Percentiles rank a stretch among this genome's conserved stretches.
These are phyloP conservation scores for Volucella inflata DNA, from an alignment of 2,888 invertebrate species.

Conservation along the genomic window DNA sequence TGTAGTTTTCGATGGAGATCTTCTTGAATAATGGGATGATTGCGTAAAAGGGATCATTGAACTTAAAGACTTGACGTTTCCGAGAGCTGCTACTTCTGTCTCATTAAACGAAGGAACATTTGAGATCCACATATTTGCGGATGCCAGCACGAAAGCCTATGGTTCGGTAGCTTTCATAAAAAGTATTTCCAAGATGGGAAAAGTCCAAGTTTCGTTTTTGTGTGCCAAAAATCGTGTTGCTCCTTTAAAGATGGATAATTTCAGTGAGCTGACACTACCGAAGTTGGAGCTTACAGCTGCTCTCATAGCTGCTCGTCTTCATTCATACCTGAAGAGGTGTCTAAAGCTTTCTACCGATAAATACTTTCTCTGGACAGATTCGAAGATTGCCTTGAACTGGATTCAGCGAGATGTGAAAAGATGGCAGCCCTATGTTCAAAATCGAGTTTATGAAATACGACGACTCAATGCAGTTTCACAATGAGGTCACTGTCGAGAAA, in stretches of 20 bases:
- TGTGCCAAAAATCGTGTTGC: constrained; percentile 22
- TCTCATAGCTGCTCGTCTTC: constrained; percentile 11
- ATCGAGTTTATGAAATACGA: constrained; percentile 21
- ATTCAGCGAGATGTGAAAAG: constrained; percentile 9
- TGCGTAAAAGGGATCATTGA: too few relatives aligned
- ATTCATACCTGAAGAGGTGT: background rate
- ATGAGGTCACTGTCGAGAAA: constrained; percentile 25
- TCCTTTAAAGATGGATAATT: background rate
- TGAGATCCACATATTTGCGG: constrained; percentile 20
- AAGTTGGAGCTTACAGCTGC: constrained; percentile 38
- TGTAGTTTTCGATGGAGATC: too few relatives aligned
- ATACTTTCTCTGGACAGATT: constrained; percentile 18
- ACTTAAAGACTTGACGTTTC: too few relatives aligned
- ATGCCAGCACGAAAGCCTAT: constrained; percentile 17
- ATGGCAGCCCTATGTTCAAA: constrained; percentile 36
- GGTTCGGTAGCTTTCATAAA: background rate
- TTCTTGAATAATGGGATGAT: too few relatives aligned
- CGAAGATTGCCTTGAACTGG: constrained; percentile 12
- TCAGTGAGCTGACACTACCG: constrained; percentile 17
- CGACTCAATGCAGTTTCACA: background rate
- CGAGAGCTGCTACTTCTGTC: too few relatives aligned
- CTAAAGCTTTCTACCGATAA: background rate
- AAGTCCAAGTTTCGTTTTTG: too few relatives aligned
- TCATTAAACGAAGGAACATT: too few relatives aligned
- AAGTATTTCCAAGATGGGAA: too few relatives aligned